A percentile compares a stretch with the other conserved stretches of the same genome.
Conservation (phyloP, 2,113 vertebrate genomes). For the Pollachius pollachius region DNA sequence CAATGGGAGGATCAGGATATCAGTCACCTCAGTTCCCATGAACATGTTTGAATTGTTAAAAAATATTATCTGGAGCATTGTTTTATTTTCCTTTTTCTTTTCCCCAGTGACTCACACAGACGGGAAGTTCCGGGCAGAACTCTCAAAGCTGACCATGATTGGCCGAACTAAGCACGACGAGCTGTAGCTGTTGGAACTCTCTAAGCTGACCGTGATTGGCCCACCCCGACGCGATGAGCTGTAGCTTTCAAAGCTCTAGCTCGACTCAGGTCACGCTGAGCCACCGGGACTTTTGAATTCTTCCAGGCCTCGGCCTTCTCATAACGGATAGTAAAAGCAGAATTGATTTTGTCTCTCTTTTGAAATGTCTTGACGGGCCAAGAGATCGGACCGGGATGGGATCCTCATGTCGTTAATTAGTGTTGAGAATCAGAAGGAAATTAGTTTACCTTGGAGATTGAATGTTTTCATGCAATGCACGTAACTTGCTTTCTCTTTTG, state of each 20-base stretch:
- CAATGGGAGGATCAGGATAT: not conserved
- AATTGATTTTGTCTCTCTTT: not conserved
- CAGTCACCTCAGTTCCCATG: not conserved
- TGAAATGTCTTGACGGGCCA: not conserved
- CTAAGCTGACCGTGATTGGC: no score
- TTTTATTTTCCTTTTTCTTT: slow-evolving; percentile 31
- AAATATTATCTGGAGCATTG: not conserved
- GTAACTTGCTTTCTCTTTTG: slow-evolving; percentile 11
- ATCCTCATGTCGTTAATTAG: not conserved
- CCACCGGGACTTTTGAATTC: slow-evolving; percentile 17
- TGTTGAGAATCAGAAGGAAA: not conserved
- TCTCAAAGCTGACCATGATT: slow-evolving; percentile 84
- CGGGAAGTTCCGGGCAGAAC: slow-evolving; percentile 86
- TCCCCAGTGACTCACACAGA: slow-evolving; percentile 84
- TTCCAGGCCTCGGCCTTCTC: slow-evolving; percentile 20
- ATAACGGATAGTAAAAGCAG: slow-evolving; percentile 30
- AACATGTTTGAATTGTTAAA: not conserved
- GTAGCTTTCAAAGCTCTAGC: slow-evolving; percentile 45
- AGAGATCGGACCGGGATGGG: not conserved
- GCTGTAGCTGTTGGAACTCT: slow-evolving; percentile 72
- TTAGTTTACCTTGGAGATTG: not conserved
- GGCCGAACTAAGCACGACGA: slow-evolving; percentile 78
- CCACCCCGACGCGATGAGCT: no score
- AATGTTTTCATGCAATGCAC: slow-evolving; percentile 22
- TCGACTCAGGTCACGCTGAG: slow-evolving; percentile 10